Conservation (phyloP, 2,797 vertebrate genomes). For the Orientallactaga sibirica region DNA sequence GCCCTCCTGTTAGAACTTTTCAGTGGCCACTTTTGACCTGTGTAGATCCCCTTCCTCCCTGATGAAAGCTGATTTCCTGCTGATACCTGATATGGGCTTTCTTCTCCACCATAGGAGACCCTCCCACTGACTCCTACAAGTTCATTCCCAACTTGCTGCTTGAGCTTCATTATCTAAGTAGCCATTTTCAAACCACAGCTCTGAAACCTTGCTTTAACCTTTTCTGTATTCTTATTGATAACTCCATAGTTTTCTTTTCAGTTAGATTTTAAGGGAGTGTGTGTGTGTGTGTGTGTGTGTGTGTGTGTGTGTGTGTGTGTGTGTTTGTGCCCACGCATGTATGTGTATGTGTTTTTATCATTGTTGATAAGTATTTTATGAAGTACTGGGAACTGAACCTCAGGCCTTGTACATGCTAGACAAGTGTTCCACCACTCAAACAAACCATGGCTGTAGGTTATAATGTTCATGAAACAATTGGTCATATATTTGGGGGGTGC, state of each 20-base stretch:
- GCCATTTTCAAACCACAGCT: neutral
- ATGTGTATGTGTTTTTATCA: neutral
- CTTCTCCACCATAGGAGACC: neutral
- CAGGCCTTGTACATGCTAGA: neutral
- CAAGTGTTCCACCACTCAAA: neutral
- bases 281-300: neutral
- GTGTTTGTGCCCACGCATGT: neutral
- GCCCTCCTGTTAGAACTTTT: neutral
- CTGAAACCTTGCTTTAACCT: neutral
- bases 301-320: neutral
- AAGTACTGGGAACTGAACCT: neutral
- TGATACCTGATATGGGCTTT: neutral
- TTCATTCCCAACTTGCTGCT: neutral
- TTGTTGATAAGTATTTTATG: neutral
- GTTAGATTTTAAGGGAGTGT: neutral
- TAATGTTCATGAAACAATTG: constrained; percentile 1
- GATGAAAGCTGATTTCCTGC: neutral
- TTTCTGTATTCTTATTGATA: constrained; percentile 22
- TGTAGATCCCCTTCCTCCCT: neutral
- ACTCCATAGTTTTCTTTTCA: neutral
- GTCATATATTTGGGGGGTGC: neutral
- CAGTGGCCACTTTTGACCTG: neutral
- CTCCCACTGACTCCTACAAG: neutral
- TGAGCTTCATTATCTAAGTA: neutral
- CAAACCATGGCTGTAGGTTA: neutral